Conservation (phyloP, 2,113 vertebrate species). For the Callopanchax toddi region DNA sequence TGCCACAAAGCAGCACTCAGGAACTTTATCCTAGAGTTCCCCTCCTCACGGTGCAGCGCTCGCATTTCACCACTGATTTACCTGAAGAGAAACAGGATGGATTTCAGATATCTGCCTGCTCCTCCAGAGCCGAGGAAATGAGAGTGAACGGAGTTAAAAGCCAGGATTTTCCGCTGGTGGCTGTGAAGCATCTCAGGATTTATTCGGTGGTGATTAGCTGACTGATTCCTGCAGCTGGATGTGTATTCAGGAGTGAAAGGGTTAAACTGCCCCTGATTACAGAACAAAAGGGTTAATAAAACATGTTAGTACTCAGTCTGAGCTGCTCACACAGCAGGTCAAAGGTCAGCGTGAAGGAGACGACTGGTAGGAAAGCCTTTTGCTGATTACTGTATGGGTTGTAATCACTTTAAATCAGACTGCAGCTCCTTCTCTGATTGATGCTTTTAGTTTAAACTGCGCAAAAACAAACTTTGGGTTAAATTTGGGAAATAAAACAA, state of each 20-base stretch:
- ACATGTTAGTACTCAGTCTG: neutral
- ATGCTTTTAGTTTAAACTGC: too few relatives aligned
- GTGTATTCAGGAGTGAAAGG: slow-evolving; percentile 74
- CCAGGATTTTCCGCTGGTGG: slow-evolving; percentile 42
- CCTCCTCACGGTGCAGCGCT: slow-evolving; percentile 80
- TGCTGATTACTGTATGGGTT: too few relatives aligned
- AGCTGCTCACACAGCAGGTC: neutral
- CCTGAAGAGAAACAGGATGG: slow-evolving; percentile 97
- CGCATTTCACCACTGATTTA: slow-evolving; percentile 97
- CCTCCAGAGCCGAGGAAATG: slow-evolving; percentile 95
- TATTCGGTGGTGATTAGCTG: slow-evolving; percentile 85
- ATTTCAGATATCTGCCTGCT: slow-evolving; percentile 98
- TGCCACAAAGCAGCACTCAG: slow-evolving; percentile 67
- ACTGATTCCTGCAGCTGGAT: slow-evolving; percentile 82
- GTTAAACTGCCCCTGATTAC: slow-evolving; percentile 25
- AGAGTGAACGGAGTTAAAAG: slow-evolving; percentile 88
- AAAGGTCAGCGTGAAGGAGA: neutral
- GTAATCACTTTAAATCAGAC: too few relatives aligned
- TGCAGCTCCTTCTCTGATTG: too few relatives aligned
- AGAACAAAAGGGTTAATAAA: neutral
- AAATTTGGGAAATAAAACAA: too few relatives aligned
- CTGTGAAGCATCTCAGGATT: slow-evolving; percentile 84
- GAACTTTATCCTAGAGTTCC: slow-evolving; percentile 83
- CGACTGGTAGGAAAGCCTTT: too few relatives aligned
- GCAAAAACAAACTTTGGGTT: too few relatives aligned